Evolutionary conservation across 2,797 vertebrate species (phyloP).

Genomic region (Eurystomus glaucurus): DNA sequence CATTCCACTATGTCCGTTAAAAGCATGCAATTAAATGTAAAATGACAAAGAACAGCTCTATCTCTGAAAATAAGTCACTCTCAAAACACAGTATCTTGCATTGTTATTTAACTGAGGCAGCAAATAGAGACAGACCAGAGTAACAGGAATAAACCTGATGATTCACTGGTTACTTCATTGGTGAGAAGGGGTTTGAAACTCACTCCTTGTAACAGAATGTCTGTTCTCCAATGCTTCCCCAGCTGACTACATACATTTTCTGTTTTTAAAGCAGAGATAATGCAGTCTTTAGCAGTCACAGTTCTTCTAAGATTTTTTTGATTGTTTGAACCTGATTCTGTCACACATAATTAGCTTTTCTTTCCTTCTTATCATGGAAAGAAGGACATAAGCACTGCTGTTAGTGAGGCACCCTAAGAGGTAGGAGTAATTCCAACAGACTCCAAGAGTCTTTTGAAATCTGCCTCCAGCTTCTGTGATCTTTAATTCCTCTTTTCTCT

Average conservation of each 20-base stretch:
- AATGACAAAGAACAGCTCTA: neutral
- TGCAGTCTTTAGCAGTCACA: neutral
- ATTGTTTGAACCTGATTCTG: conserved; percentile 49
- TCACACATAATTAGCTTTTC: conserved; percentile 44
- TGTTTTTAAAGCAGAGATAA: conserved; percentile 6
- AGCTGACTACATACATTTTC: neutral
- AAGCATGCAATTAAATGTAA: neutral
- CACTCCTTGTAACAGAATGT: neutral
- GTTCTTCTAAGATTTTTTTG: conserved; percentile 13
- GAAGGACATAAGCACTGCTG: neutral
- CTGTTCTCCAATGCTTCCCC: neutral
- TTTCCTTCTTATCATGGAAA: conserved; percentile 42
- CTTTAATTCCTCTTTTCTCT: conserved; percentile 67
- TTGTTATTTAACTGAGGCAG: neutral
- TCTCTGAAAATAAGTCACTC: neutral
- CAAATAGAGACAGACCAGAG: neutral
- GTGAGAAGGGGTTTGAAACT: neutral
- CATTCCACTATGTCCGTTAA: neutral
- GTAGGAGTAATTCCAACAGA: conserved; percentile 22
- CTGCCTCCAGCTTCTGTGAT: conserved; percentile 59
- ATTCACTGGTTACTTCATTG: neutral
- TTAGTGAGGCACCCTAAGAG: conserved; percentile 4
- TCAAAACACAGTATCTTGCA: neutral
- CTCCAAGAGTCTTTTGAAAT: conserved; percentile 53
- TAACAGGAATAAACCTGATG: neutral